Base-by-base conservation (phyloP, 2,797 vertebrate species). In the Buceros bicornis region DNA sequence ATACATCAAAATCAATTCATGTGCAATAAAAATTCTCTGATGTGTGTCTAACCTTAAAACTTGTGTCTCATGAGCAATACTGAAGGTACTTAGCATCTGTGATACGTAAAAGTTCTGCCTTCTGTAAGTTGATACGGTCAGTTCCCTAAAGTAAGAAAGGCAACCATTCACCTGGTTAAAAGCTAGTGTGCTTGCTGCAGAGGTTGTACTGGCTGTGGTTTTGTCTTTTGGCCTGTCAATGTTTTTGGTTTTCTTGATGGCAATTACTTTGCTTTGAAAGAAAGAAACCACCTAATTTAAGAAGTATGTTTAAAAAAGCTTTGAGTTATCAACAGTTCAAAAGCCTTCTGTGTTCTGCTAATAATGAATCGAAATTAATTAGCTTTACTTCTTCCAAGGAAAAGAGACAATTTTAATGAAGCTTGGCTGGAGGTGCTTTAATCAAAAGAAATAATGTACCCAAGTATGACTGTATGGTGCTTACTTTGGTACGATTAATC, bases 351-450 rank as follows among this genome's bases (percentile, higher is more conserved):
- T 93, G 82, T 82, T 88, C 67, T 91, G 71, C 88, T 82, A 82
- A 92, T 89, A 92, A 93, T 50, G 91, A 72, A 82, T 87, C 13
- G 67, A 76, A 91, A 91, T 93, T 64, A 88, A 89, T 89, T 82
- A 83, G 37, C 65, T 89, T 71, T 79, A 51, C 28, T 81, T 89
- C 29, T 54, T 79, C 6, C 4, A 40, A 71, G 40, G 57, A 47
- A 67, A 43, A 40, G 3, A n/a, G 73, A 20, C 25, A 25, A 65
- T 80, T 48, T 57, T 57, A 87, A 77, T 82, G 29, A 76, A 81
- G 62, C 77, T 94, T 93, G 66, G 56, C 81, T 87, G 70, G 67
- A 57, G 37, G 22, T 90, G 61, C 91, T 87, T 91, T 73, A 94
- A 91, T 65, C 0, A 0, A 87, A 95, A 95, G 13, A 69, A 87